Evolutionary conservation across 2,113 vertebrate species (phyloP), one percentile per base, ranked within the genome.

Genomic region (Myiozetetes cayanensis): DNA sequence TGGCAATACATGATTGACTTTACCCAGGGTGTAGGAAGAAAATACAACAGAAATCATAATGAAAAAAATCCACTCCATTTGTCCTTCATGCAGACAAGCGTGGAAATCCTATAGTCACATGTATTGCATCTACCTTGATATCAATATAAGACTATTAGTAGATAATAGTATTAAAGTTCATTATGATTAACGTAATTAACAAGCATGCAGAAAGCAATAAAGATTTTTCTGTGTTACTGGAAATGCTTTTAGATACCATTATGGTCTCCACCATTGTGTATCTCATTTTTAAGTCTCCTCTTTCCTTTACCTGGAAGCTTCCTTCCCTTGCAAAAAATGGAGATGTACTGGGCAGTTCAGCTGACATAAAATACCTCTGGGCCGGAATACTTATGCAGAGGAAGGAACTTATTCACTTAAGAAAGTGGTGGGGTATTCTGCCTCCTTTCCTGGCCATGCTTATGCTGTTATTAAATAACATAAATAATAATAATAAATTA

Each of bases 241-340:
- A 95, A 96, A 93, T 89, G 93, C 95, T 97, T 96, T 96, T 95
- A 94, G 78, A 90, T 96, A 74, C 87, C 91, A 94, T 95, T 95
- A 96, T 56, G 55, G 62, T 95, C 88, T 92, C n/a, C 71, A 74
- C 28, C 70, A 33, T 95, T 87, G 77, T 85, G 61, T 93, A 87
- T 82, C 88, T 93, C 74, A 62, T 90, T 82, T 87, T 92, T 92
- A 93, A 91, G 82, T 58, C 41, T 82, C 10, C 73, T 91, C 73
- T 87, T 94, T 90, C 65, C 63, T 96, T 94, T 88, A 92, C n/a
- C 74, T 94, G 74, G 83, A 90, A 80, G 86, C 93, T 94, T 95
- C 70, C 89, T 94, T 90, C 88, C 62, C 46, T 43, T 79, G 47
- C 86, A 82, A 77, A 85, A 90, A 79, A 39, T 82, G 65, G 49